Base-by-base conservation (phyloP, 1,140 invertebrate species). In the Micrasema longulum region DNA sequence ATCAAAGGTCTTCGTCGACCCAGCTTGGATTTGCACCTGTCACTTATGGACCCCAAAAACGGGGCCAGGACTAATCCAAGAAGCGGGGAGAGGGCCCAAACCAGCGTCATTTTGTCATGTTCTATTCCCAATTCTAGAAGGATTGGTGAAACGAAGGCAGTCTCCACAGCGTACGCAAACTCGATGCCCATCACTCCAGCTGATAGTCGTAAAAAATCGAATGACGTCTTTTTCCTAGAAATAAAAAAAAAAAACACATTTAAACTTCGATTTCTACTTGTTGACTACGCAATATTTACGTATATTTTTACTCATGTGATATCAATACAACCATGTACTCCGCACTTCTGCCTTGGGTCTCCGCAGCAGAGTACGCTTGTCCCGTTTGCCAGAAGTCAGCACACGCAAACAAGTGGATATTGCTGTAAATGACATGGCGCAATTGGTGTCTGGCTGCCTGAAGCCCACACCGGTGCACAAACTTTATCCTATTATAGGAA, bases 121-220 rank as follows among this genome's bases (percentile, higher is more conserved):
- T 90, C 89, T 1, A 95, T 88, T 2, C 94, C 93, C 47, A 95
- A 90, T 79, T 93, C 90, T 1, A 95, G 83, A 0, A 95, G 82
- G 1, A 92, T 93, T 1, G 94, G 93, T 10, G 92, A 94, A 0
- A 95, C 93, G 78, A 95, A 95, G 1, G 93, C 93, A 0, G 94
- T 96, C 81, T 95, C 94, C 0, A 94, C 93, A 0, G 93, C 91
- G 77, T 96, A 96, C 12, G 93, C 93, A 79, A 95, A 93, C 80
- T 95, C 94, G 11, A 95, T 94, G 2, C 93, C 93, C 89, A 94
- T 93, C 1, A 95, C 92, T 0, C 92, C 92, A 0, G 92, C 90
- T 1, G 92, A 93, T 0, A 95, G 83, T 0, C 90, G 84, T 0
- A 94, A 86, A 64, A 95, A 79, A 79, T 95, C 92, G 11, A 85